Conservation (phyloP, 2,888 invertebrate genomes). For the Sinentomon sp. region DNA sequence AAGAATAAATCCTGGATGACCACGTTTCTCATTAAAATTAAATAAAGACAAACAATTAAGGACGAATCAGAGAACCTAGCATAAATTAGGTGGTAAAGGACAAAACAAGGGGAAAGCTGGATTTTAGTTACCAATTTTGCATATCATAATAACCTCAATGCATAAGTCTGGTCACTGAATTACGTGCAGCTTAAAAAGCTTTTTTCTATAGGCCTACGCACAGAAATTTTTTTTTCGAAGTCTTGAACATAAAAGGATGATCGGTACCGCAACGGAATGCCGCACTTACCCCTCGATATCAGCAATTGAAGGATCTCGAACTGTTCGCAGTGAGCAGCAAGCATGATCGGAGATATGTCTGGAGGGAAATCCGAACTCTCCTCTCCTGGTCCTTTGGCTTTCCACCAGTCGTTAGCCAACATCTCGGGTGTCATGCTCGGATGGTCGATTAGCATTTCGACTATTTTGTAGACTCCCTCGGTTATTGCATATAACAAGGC, state of each 20-base stretch:
- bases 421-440: slow-evolving; percentile 24
- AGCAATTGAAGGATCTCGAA: slow-evolving; percentile 28
- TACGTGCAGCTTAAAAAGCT: too few species aligned
- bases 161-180: too few species aligned
- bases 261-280: neutral
- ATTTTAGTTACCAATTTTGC: too few species aligned
- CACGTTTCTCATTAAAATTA: too few species aligned
- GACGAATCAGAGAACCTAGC: too few species aligned
- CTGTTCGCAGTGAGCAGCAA: slow-evolving; percentile 26
- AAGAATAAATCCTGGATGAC: too few species aligned
- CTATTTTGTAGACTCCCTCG: slow-evolving; percentile 26
- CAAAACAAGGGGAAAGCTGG: too few species aligned
- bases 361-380: slow-evolving; percentile 26
- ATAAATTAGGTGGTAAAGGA: too few species aligned
- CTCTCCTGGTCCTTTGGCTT: slow-evolving; percentile 18
- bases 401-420: slow-evolving; percentile 26
- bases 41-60: too few species aligned
- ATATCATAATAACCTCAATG: too few species aligned
- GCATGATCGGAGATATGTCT: slow-evolving; percentile 24
- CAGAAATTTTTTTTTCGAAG: too few species aligned
- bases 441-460: slow-evolving; percentile 27
- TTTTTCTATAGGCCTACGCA: too few species aligned
- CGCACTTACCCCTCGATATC: slow-evolving; percentile 19
- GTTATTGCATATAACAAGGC: slow-evolving; percentile 26
- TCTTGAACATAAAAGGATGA: neutral